phyloP scores from a whole-genome alignment of 2,797 vertebrate species.

The Paguma larvata region DNA sequence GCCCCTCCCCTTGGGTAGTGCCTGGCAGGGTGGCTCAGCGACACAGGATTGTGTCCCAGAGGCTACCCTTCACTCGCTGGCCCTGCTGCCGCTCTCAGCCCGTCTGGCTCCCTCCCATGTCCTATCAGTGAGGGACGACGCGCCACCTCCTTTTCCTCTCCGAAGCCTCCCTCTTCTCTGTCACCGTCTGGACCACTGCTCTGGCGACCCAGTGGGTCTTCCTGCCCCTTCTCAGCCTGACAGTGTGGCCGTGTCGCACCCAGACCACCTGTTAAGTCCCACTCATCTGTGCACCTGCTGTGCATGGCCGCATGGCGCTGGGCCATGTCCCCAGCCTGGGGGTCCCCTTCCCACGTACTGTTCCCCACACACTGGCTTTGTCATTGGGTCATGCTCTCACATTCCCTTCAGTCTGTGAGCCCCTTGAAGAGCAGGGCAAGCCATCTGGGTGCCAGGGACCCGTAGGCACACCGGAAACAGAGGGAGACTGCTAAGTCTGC shows the following conservation, averaged over 20 bases:
- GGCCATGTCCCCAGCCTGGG: background rate
- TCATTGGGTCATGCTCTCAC: background rate
- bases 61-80: background rate
- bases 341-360: background rate
- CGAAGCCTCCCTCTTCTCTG: background rate
- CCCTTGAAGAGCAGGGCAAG: background rate
- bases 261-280: background rate
- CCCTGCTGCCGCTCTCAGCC: background rate
- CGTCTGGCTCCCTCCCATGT: too few relatives aligned
- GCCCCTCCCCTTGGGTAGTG: background rate
- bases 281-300: background rate
- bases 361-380: background rate
- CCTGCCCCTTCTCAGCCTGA: background rate
- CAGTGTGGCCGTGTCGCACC: fast-evolving
- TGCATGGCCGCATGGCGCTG: background rate
- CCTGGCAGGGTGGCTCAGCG: background rate
- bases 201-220: background rate
- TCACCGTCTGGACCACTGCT: background rate
- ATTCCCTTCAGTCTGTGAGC: background rate
- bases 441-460: fast-evolving
- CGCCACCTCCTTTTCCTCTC: too few relatives aligned
- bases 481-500: too few relatives aligned
- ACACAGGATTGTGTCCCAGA: background rate
- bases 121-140: background rate
- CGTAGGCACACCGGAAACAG: background rate